Evolutionary conservation across 2,113 vertebrate genomes (phyloP).

Genomic region (Cepphus grylle): DNA sequence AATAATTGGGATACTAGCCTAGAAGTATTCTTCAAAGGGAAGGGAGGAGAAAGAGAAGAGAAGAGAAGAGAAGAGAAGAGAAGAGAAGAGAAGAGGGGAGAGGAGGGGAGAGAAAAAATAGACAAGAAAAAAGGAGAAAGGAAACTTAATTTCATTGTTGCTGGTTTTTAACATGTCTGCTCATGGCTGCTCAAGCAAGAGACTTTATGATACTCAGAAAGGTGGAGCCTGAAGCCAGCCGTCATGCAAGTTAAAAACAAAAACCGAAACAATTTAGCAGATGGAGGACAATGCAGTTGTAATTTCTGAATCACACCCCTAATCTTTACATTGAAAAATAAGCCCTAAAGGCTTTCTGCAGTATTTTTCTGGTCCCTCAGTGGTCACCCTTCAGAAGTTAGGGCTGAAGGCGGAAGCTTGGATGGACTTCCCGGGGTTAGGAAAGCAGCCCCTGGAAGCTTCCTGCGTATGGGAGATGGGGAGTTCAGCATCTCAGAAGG

Average conservation of each 20-base stretch:
- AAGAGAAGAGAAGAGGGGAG: rapidly evolving
- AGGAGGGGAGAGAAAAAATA: background rate
- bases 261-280: background rate
- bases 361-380: background rate
- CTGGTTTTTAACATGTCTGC: background rate
- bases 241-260: background rate
- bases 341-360: background rate
- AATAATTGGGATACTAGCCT: constrained; percentile 32
- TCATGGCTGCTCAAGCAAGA: background rate
- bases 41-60: background rate
- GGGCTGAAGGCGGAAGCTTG: background rate
- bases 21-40: background rate
- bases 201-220: background rate
- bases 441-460: background rate
- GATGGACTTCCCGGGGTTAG: background rate
- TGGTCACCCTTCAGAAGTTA: background rate
- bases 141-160: background rate
- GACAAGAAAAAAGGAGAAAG: background rate
- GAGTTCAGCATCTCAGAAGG: background rate
- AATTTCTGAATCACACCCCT: background rate
- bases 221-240: background rate
- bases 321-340: background rate
- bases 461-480: background rate
- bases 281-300: background rate
- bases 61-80: background rate